Base-by-base conservation (phyloP, 2,113 vertebrate species). In the Xiphorhynchus elegans region DNA sequence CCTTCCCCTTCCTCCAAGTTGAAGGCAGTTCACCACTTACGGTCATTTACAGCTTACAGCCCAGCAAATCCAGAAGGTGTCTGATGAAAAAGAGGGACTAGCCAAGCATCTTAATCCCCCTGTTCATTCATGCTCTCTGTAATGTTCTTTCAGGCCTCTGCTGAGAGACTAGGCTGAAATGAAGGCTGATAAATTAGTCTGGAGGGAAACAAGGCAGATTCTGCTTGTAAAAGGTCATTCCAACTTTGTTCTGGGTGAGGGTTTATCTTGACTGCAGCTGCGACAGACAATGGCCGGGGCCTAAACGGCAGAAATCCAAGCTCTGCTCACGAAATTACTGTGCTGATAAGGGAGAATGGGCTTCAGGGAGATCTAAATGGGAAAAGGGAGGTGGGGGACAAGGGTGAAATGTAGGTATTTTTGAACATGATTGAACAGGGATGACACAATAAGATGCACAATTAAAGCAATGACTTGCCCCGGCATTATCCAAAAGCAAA, bases 211-310 rank as follows among this genome's bases (percentile, higher is more conserved):
- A 98, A 98, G 98, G 96, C 98, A 97, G 98, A 98, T 98, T 98
- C 98, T 98, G 98, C 99, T 98, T 99, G 98, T 99, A 98, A 98
- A 98, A 99, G 99, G 99, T 99, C 99, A 99, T 97, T 94, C 96
- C 94, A 98, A 99, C 99, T 99, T 99, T 99, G 99, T 99, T 99
- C 99, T 98, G 98, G 99, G 98, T 98, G 98, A 99, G 98, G 99
- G 98, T 99, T 99, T 99, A 99, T 99, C 99, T 99, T 98, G 96
- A 98, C 99, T 97, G 98, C 99, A 98, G 98, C 98, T 96, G 98
- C 94, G 98, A 98, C 95, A 97, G 98, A 99, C 99, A 99, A 99
- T 99, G 98, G 98, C 98, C 95, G 97, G 96, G 98, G 98, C 97
- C 98, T 98, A 98, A 98, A 97, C 98, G 98, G 99, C 98, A 99